Base-by-base conservation (phyloP, 2,888 invertebrate species). In the Epirrita christyi region DNA sequence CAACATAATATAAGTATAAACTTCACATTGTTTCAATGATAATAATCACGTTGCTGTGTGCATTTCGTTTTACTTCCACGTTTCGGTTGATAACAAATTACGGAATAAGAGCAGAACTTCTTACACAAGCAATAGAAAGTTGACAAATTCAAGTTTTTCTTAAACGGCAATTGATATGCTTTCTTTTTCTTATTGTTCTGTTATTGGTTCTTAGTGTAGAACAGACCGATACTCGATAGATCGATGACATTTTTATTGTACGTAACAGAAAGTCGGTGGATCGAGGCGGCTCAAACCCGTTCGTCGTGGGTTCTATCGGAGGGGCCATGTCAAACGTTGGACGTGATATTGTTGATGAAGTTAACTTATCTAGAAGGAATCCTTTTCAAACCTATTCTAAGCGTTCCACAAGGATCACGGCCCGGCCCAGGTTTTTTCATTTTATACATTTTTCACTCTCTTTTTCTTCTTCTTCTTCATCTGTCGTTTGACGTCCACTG, bases 1-100 rank as follows among this genome's bases (percentile, higher is more conserved):
- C 43, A 42, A 42, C 51, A 51, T 55, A 38, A 42, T 51, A 51
- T 52, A 34, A 27, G 54, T 59, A 40, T 55, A 55, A n/a, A 57
- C 56, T 43, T 47, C 27, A 42, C 58, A 56, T 64, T 61, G 63
- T 61, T 56, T 21, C 29, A 57, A 55, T 50, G 55, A 64, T 59
- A 59, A 61, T 49, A 47, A 52, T 47, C 38, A 43, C 7, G 34
- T 36, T 14, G 44, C 43, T 43, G 28, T 37, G 36, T 13, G 43
- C 43, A 40, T 58, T 57, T 38, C 41, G n/a, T 38, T 37, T 37
- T 41, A 54, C 37, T 52, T 53, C 27, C 43, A 48, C 44, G 53
- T 48, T 32, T 29, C 47, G 9, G 13, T 40, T 56, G 29, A 37
- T 46, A 51, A 56, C 50, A 51, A 41, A 29, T 51, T 41, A 21